phyloP scores from a whole-genome alignment of 1,140 invertebrate genomes.

The Leucophenga varia region DNA sequence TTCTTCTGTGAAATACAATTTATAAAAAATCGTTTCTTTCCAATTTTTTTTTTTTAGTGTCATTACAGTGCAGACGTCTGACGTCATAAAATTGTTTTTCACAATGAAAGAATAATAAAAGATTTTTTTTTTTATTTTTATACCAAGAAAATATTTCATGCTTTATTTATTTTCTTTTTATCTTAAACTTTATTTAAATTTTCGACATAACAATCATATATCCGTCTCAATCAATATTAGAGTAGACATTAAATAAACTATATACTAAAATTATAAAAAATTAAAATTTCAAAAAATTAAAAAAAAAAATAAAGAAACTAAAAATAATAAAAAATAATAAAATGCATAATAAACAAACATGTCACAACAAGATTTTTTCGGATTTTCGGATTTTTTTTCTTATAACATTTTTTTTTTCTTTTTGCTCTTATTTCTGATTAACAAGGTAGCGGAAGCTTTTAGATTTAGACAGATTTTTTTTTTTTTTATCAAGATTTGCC shows the following conservation, averaged over 20 bases:
- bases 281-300: conserved; percentile 26
- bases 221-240: conserved; percentile 48
- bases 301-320: conserved; percentile 43
- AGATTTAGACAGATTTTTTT: conserved; percentile 17
- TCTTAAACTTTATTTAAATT: conserved; percentile 52
- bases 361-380: conserved; percentile 37
- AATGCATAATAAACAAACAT: conserved; percentile 53
- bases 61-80: no score
- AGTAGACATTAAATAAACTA: conserved; percentile 52
- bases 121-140: no score
- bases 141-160: neutral
- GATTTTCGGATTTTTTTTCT: neutral
- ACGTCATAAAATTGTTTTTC: no score
- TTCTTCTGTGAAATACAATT: no score
- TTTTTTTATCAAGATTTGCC: conserved; percentile 11
- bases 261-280: conserved; percentile 34
- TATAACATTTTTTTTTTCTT: neutral
- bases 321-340: conserved; percentile 27
- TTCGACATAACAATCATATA: conserved; percentile 51
- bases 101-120: no score
- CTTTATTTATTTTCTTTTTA: conserved; percentile 21
- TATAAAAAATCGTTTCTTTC: no score
- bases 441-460: no score
- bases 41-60: no score
- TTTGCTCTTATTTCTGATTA: conserved; percentile 11